Evolutionary conservation across 2,113 vertebrate genomes (phyloP).

Genomic region (Spea multiplicata): DNA sequence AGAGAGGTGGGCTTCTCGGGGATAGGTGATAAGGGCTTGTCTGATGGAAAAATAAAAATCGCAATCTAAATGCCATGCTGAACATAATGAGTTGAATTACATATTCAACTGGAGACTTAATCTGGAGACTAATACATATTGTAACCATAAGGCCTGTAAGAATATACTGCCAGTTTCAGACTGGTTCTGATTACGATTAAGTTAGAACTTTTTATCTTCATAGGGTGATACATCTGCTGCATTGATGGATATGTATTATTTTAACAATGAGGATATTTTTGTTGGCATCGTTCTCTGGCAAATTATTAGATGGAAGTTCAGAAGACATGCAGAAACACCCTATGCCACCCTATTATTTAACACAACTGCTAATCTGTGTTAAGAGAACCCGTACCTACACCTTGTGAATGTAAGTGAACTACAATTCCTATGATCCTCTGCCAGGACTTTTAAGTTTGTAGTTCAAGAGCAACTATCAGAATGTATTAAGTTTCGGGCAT

Average conservation of each 20-base stretch:
- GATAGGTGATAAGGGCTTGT: no score
- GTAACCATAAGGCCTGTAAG: neutral
- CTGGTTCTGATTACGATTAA: neutral
- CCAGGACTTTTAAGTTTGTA: no score
- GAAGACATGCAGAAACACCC: no score
- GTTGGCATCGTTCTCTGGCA: neutral
- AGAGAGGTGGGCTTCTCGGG: no score
- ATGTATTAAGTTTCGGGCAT: no score
- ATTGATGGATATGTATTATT: neutral
- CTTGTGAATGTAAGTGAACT: no score
- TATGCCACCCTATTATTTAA: no score
- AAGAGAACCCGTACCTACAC: no score
- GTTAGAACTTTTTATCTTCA: neutral
- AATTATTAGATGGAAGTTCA: neutral
- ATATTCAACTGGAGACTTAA: no score
- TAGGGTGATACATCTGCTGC: neutral
- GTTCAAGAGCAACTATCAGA: no score
- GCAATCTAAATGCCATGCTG: neutral
- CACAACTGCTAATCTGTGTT: no score
- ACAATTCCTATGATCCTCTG: no score
- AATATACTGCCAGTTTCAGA: neutral
- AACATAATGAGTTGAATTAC: neutral
- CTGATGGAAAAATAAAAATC: neutral
- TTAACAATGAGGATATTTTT: neutral
- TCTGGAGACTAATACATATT: neutral